Percentiles rank a stretch among this genome's conserved stretches.
Evolutionary conservation across 2,113 vertebrate species (phyloP).

Genomic region (Indicator indicator): DNA sequence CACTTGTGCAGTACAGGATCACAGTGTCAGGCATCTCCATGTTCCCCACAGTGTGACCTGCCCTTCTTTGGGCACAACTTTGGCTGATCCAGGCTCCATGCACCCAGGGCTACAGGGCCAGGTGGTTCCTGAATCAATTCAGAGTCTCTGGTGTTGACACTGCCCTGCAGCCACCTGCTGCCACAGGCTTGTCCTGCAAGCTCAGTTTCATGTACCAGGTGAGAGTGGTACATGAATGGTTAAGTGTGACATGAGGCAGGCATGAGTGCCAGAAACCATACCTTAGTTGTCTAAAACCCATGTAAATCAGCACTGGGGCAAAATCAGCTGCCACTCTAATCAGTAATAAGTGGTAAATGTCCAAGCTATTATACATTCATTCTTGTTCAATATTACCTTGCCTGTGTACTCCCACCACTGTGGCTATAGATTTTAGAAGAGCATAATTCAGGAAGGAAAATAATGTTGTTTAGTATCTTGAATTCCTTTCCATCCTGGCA

Average conservation of each 20-base stretch:
- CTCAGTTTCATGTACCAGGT: fast-evolving
- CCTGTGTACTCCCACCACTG: background rate
- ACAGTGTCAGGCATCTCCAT: background rate
- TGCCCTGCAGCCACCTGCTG: background rate
- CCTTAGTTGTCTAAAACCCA: background rate
- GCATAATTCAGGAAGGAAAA: background rate
- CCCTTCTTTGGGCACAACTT: background rate
- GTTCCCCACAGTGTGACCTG: fast-evolving
- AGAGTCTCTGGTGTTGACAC: background rate
- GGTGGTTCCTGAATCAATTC: background rate
- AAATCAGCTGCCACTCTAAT: background rate
- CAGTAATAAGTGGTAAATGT: background rate
- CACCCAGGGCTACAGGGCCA: fast-evolving
- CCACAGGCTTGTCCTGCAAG: background rate
- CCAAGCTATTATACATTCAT: background rate
- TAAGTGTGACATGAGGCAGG: fast-evolving
- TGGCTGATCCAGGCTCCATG: background rate
- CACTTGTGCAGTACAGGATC: background rate
- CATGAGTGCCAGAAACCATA: background rate
- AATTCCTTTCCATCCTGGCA: background rate
- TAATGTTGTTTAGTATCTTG: background rate
- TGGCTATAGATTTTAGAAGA: background rate
- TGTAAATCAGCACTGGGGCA: background rate
- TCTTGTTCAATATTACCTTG: background rate
- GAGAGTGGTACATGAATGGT: background rate